These are phyloP conservation scores for Etia nguti DNA, from an alignment of 2,113 vertebrate genomes.

Conservation along the genomic window DNA sequence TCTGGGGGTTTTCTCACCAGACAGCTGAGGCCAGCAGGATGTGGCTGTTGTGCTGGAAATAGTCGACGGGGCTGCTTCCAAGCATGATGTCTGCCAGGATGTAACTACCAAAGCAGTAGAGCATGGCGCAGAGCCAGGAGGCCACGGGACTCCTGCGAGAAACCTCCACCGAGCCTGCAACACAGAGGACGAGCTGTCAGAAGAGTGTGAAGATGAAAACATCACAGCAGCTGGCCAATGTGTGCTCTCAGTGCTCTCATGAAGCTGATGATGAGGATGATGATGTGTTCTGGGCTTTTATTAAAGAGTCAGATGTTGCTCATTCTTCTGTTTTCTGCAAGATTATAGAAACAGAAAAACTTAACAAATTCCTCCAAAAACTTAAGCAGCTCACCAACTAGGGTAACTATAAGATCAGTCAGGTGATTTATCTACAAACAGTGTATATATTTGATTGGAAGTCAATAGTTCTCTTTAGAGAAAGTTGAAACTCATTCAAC, in stretches of 20 bases:
- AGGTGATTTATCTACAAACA: background rate
- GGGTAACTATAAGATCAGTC: background rate
- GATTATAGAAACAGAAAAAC: background rate
- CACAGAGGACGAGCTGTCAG: background rate
- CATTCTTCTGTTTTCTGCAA: background rate
- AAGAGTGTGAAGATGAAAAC: background rate
- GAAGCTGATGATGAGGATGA: background rate
- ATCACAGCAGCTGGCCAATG: background rate
- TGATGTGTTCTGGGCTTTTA: background rate
- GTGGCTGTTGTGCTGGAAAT: slow-evolving; percentile 93
- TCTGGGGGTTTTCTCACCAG: slow-evolving; percentile 77
- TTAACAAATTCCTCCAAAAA: background rate
- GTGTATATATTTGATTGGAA: background rate
- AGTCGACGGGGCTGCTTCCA: slow-evolving; percentile 82
- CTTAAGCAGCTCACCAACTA: background rate
- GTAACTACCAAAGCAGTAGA: slow-evolving; percentile 97
- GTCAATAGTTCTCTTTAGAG: background rate
- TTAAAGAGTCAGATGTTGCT: background rate
- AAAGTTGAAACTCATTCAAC: background rate
- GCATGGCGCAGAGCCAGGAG: slow-evolving; percentile 96
- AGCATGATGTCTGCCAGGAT: slow-evolving; percentile 91
- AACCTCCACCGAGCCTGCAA: slow-evolving; percentile 86
- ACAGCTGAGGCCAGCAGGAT: slow-evolving; percentile 90
- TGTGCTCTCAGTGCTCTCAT: background rate
- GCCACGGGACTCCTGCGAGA: slow-evolving; percentile 88